phyloP scores from a whole-genome alignment of 2,797 vertebrate species.

The Lycodopsis pacificus region DNA sequence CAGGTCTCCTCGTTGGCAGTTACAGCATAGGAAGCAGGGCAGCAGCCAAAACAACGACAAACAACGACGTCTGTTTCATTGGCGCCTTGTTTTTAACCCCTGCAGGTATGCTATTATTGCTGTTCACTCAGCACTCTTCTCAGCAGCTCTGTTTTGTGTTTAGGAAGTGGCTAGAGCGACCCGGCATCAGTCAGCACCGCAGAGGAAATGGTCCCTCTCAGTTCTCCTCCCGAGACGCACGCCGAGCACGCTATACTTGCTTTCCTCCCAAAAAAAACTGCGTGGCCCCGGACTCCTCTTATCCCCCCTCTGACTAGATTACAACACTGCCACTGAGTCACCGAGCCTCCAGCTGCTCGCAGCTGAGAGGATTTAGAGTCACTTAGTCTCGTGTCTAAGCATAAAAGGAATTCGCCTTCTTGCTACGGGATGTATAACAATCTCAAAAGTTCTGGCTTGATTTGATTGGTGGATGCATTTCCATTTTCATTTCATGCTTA shows the following conservation, averaged over 20 bases:
- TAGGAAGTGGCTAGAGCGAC: slow-evolving; percentile 52
- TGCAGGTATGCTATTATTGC: slow-evolving; percentile 74
- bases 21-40: slow-evolving; percentile 45
- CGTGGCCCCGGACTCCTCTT: slow-evolving; percentile 23
- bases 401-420: not conserved
- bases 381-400: slow-evolving; percentile 14
- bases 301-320: slow-evolving; percentile 28
- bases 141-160: slow-evolving; percentile 39
- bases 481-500: not conserved
- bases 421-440: not conserved
- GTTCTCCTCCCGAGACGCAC: slow-evolving; percentile 34
- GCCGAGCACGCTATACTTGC: slow-evolving; percentile 14
- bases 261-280: slow-evolving; percentile 42
- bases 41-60: slow-evolving; percentile 38
- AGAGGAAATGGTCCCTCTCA: slow-evolving; percentile 56
- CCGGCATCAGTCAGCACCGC: slow-evolving; percentile 46
- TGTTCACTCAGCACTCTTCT: slow-evolving; percentile 10
- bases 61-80: no score
- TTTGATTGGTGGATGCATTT: not conserved
- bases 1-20: slow-evolving; percentile 80
- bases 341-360: slow-evolving; percentile 23
- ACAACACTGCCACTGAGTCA: slow-evolving; percentile 30
- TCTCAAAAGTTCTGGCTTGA: not conserved
- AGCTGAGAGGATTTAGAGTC: slow-evolving; percentile 27
- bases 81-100: slow-evolving; percentile 60